phyloP scores from a whole-genome alignment of 30 jellyfish, hydroid and myxozoan species.

The Aurelia sp. region DNA sequence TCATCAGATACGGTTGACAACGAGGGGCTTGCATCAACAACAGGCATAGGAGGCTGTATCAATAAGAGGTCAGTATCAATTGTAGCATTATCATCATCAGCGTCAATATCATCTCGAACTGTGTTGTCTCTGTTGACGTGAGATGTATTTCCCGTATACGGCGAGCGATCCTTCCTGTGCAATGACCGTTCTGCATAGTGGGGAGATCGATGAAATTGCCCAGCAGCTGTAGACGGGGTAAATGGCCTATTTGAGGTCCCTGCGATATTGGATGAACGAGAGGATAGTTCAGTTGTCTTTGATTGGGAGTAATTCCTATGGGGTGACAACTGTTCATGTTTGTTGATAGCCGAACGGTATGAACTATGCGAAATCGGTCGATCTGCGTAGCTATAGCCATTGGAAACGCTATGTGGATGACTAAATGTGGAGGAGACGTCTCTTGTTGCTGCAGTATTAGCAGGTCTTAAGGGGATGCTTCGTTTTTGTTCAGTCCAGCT shows the following conservation, averaged over 20 bases:
- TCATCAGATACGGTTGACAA: slow-evolving; percentile 72
- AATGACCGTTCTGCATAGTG: no score
- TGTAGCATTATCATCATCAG: slow-evolving; percentile 60
- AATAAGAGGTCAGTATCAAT: slow-evolving; percentile 72
- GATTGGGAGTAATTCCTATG: not conserved
- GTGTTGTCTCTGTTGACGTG: not conserved
- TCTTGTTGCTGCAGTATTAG: not conserved
- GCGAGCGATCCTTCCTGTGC: no score
- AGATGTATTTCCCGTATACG: no score
- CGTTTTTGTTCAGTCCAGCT: slow-evolving; percentile 64
- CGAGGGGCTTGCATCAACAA: slow-evolving; percentile 89
- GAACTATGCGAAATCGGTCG: not conserved
- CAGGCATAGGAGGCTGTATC: slow-evolving; percentile 81
- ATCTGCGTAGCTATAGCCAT: not conserved
- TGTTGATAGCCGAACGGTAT: not conserved
- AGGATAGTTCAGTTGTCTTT: not conserved
- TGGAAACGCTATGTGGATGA: not conserved
- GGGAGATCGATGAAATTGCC: no score
- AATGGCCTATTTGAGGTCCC: no score
- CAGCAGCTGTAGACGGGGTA: no score
- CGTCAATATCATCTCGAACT: not conserved
- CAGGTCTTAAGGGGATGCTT: slow-evolving; percentile 40
- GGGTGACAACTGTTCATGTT: not conserved
- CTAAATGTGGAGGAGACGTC: not conserved
- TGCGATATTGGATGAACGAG: not conserved